Conservation (phyloP, 1,140 invertebrate genomes). For the Drosophila jambulina region DNA sequence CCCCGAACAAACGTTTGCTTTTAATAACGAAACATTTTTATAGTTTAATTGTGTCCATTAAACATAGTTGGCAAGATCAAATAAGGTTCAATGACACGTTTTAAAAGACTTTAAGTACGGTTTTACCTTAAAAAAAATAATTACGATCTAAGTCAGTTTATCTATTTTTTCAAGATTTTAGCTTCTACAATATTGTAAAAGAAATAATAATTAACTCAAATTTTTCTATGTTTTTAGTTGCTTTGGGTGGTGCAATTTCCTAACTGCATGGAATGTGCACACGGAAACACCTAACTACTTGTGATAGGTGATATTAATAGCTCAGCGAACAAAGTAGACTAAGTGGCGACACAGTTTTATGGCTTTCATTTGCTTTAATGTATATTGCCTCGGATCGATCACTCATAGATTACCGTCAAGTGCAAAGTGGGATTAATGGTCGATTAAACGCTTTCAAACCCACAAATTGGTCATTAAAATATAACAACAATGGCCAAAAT, state of each 20-base stretch:
- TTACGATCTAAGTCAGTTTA: not conserved
- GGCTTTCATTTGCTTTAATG: constrained; percentile 1
- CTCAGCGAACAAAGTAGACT: constrained; percentile 5
- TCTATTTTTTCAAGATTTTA: not conserved
- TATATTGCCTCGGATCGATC: not conserved
- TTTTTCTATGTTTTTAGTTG: not conserved
- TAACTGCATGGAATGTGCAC: not conserved
- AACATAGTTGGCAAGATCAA: constrained; percentile 12
- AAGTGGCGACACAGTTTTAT: constrained; percentile 14
- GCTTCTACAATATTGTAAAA: not conserved
- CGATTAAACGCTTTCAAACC: constrained; percentile 8
- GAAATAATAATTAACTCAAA: no score
- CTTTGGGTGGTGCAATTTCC: not conserved
- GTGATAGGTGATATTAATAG: not conserved
- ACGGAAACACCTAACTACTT: not conserved
- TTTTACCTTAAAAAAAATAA: not conserved
- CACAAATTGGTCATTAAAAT: constrained; percentile 2
- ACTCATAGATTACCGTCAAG: constrained; percentile 7
- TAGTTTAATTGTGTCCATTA: constrained; percentile 15
- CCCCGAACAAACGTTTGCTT: not conserved
- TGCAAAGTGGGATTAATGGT: constrained; percentile 22
- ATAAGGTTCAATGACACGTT: not conserved
- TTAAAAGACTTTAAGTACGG: no score
- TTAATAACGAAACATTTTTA: not conserved
- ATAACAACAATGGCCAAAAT: not conserved